These are phyloP conservation scores for Diaperis boleti DNA, from an alignment of 2,888 invertebrate species.

Conservation along the genomic window DNA sequence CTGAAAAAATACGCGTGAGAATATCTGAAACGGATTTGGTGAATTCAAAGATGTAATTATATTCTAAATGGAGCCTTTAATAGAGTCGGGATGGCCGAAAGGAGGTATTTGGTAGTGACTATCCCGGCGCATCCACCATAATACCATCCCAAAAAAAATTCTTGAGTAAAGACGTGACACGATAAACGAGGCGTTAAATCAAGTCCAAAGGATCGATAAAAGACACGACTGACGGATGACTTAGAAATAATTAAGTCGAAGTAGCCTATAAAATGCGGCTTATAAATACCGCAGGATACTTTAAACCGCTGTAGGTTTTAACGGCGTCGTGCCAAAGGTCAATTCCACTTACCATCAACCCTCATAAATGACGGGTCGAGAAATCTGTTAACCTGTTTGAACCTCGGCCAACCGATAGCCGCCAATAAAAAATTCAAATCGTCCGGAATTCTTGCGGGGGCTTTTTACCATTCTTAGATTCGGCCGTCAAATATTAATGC, in stretches of 20 bases:
- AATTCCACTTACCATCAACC: constrained; percentile 44
- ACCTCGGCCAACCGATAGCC: constrained; percentile 34
- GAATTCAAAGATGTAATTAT: constrained; percentile 19
- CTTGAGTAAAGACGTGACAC: constrained; percentile 19
- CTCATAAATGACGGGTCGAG: constrained; percentile 46
- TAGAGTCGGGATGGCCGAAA: constrained; percentile 18
- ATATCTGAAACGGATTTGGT: constrained; percentile 17
- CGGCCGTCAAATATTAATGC: constrained; percentile 36
- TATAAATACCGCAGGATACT: constrained; percentile 37
- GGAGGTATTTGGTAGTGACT: too few species aligned
- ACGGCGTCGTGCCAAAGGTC: constrained; percentile 38
- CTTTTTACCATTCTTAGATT: constrained; percentile 30
- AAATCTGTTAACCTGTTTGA: constrained; percentile 44
- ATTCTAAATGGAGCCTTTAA: constrained; percentile 24
- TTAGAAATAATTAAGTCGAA: constrained; percentile 33
- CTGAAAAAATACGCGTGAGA: constrained; percentile 33
- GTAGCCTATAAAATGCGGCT: constrained; percentile 37
- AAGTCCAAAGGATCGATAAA: constrained; percentile 25
- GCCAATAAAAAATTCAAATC: constrained; percentile 36
- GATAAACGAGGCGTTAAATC: constrained; percentile 33
- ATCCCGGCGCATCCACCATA: too few species aligned
- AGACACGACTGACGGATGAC: constrained; percentile 31
- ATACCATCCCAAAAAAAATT: too few species aligned
- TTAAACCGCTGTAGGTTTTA: constrained; percentile 42
- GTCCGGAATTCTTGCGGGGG: constrained; percentile 16